Percentiles rank a stretch among this genome's conserved stretches.
Conservation (phyloP, 2,888 invertebrate species). For the Morpho achilles region DNA sequence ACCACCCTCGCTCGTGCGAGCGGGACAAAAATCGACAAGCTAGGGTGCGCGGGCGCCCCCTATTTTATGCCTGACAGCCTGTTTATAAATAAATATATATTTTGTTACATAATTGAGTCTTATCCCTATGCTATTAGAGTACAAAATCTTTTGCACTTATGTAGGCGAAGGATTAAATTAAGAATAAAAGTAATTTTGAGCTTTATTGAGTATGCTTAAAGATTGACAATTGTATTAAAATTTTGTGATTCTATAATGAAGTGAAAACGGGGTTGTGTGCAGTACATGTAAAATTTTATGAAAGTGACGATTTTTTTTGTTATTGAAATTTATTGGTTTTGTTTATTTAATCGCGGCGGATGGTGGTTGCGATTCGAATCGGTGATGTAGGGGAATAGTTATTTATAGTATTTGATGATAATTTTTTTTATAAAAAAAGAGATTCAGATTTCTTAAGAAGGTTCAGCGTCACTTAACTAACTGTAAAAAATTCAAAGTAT, state of each 20-base stretch:
- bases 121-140: not conserved
- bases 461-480: too few relatives aligned
- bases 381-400: not conserved
- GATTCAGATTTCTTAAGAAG: too few relatives aligned
- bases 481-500: too few relatives aligned
- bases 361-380: conserved; percentile 1
- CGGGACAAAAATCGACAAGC: conserved; percentile 23
- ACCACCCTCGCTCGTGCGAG: conserved; percentile 31
- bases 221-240: not conserved
- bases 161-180: not conserved
- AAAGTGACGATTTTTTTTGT: conserved; percentile 21
- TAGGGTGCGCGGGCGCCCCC: conserved; percentile 43
- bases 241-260: conserved; percentile 5
- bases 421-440: too few relatives aligned
- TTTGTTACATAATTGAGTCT: conserved; percentile 2
- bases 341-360: not conserved
- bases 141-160: not conserved
- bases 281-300: conserved; percentile 19
- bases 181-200: not conserved
- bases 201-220: not conserved
- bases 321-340: conserved; percentile 16
- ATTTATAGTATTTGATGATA: too few relatives aligned
- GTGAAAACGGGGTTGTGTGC: conserved; percentile 15
- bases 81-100: conserved; percentile 24
- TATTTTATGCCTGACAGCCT: conserved; percentile 25